phyloP scores from a whole-genome alignment of 2,888 invertebrate species.

The Dexiosoma caninum region DNA sequence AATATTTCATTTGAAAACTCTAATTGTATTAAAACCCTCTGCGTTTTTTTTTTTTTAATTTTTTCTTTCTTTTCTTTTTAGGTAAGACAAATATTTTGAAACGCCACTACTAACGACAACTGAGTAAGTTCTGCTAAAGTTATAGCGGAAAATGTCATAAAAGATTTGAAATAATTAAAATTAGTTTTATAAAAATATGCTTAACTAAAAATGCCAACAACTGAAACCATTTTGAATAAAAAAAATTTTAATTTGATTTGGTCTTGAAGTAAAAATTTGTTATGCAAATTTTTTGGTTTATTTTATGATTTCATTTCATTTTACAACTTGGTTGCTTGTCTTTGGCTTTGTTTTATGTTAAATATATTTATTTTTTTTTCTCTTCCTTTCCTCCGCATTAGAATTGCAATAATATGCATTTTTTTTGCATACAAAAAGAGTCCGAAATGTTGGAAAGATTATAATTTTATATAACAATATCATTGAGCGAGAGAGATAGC shows the following conservation, averaged over 20 bases:
- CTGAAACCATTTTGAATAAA: conserved; percentile 49
- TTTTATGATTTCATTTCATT: conserved; percentile 36
- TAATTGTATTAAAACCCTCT: conserved; percentile 14
- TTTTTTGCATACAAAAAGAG: conserved; percentile 6
- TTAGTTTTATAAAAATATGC: conserved; percentile 39
- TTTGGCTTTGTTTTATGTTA: conserved; percentile 51
- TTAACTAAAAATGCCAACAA: conserved; percentile 19
- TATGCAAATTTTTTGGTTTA: conserved; percentile 57
- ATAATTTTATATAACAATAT: neutral
- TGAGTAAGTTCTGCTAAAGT: conserved; percentile 34
- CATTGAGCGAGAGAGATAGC: neutral
- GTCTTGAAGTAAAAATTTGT: conserved; percentile 57
- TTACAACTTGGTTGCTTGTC: conserved; percentile 12
- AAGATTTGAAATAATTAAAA: conserved; percentile 51
- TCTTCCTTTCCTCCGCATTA: conserved; percentile 8
- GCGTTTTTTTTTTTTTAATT: neutral
- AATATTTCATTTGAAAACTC: conserved; percentile 36
- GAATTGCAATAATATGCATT: conserved; percentile 42
- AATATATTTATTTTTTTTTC: conserved; percentile 13
- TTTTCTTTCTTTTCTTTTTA: conserved; percentile 37
- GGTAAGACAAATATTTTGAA: conserved; percentile 47
- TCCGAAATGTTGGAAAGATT: neutral
- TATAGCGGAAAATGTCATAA: neutral
- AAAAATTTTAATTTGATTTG: conserved; percentile 56
- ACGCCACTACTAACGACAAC: neutral